Percentiles rank a stretch among this genome's conserved stretches.
These are phyloP conservation scores for Monoplex corrugatus DNA, from an alignment of 2,888 invertebrate species.

Conservation along the genomic window DNA sequence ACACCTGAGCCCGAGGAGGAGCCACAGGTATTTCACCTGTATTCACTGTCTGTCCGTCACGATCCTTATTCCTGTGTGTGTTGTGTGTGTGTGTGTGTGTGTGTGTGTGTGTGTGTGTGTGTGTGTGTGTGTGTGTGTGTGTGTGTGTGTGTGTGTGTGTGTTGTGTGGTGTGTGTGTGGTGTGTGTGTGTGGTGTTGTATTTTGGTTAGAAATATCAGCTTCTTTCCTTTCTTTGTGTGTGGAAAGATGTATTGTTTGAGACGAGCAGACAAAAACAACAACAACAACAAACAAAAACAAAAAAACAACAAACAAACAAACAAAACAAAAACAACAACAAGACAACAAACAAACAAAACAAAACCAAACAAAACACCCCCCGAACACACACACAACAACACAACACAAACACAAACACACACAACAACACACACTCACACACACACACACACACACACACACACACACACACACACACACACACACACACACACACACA, in stretches of 20 bases:
- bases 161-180: background rate
- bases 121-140: background rate
- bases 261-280: no score
- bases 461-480: background rate
- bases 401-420: no score
- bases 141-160: background rate
- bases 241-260: no score
- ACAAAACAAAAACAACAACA: no score
- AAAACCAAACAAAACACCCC: no score
- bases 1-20: constrained; percentile 15
- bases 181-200: background rate
- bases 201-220: background rate
- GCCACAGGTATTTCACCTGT: background rate
- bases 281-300: no score
- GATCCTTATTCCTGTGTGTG: background rate
- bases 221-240: no score
- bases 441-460: background rate
- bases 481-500: background rate
- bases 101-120: background rate
- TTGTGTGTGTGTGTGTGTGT: background rate
- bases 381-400: no score
- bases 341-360: no score
- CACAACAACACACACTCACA: background rate
- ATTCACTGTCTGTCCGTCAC: background rate
- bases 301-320: no score